These are phyloP conservation scores for Peromyscus aztecus DNA, from an alignment of 2,797 vertebrate genomes.

Conservation along the genomic window DNA sequence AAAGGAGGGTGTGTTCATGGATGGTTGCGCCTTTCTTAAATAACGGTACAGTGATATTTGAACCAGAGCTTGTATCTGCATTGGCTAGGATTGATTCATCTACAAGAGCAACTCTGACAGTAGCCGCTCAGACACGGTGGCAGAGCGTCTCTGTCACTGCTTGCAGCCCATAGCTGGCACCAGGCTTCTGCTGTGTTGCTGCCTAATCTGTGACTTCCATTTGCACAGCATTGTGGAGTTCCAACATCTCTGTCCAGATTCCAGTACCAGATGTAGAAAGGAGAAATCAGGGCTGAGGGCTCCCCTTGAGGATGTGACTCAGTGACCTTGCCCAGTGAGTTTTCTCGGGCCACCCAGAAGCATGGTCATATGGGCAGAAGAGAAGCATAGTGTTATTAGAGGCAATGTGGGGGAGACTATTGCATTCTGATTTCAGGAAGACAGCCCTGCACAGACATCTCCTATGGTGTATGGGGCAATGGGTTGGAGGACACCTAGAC, in stretches of 20 bases:
- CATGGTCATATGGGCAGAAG: too few species aligned
- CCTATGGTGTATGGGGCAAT: too few species aligned
- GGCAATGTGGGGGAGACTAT: too few species aligned
- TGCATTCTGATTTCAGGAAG: neutral
- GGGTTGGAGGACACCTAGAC: neutral
- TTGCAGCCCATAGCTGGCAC: neutral
- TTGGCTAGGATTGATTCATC: neutral
- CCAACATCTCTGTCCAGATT: too few species aligned
- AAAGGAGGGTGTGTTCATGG: neutral
- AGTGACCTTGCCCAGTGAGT: neutral
- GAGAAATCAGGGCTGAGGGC: neutral
- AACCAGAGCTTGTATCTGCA: neutral
- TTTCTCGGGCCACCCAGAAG: neutral
- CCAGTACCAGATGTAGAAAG: neutral
- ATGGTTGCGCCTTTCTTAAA: neutral
- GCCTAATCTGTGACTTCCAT: too few species aligned
- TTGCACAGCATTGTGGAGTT: accelerated
- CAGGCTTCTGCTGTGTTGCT: neutral
- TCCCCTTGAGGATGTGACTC: too few species aligned
- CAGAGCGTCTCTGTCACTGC: neutral
- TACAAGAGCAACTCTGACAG: neutral
- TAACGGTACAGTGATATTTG: neutral
- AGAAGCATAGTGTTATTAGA: neutral
- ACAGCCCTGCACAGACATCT: neutral
- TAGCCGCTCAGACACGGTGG: neutral